phyloP scores from a whole-genome alignment of 2,888 invertebrate species.

The Cinara cedri region DNA sequence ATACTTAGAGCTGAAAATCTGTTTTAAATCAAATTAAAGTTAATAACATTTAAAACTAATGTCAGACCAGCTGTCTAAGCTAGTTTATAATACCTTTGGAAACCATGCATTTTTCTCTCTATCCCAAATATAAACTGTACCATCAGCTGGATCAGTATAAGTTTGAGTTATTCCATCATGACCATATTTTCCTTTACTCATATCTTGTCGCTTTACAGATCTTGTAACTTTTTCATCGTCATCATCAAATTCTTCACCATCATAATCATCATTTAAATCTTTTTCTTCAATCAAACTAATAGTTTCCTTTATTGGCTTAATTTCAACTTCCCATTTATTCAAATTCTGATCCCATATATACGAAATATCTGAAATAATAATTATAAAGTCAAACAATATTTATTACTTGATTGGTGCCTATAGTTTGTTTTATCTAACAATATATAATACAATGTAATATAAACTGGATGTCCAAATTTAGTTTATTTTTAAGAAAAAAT shows the following conservation, averaged over 20 bases:
- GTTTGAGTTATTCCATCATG: slow-evolving; percentile 79
- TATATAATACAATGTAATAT: not conserved
- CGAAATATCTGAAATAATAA: slow-evolving; percentile 61
- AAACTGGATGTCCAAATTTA: too few species aligned
- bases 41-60: too few species aligned
- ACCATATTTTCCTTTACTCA: slow-evolving; percentile 67
- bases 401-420: too few species aligned
- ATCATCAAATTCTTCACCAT: slow-evolving; percentile 60
- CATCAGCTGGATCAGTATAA: slow-evolving; percentile 82
- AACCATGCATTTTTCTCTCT: slow-evolving; percentile 90
- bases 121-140: slow-evolving; percentile 91
- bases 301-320: slow-evolving; percentile 47
- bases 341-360: slow-evolving; percentile 70
- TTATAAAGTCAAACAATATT: too few species aligned
- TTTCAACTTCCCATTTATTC: slow-evolving; percentile 68
- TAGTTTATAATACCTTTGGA: slow-evolving; percentile 71
- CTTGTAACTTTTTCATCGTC: slow-evolving; percentile 59
- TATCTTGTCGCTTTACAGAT: slow-evolving; percentile 61
- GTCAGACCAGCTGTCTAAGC: too few species aligned
- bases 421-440: too few species aligned
- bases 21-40: too few species aligned
- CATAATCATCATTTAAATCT: slow-evolving; percentile 59
- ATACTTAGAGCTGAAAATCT: too few species aligned
- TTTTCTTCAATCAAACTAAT: slow-evolving; percentile 57
- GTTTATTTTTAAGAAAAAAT: too few species aligned